Evolutionary conservation across 1,140 invertebrate genomes (phyloP).

Genomic region (Drosophila erecta): DNA sequence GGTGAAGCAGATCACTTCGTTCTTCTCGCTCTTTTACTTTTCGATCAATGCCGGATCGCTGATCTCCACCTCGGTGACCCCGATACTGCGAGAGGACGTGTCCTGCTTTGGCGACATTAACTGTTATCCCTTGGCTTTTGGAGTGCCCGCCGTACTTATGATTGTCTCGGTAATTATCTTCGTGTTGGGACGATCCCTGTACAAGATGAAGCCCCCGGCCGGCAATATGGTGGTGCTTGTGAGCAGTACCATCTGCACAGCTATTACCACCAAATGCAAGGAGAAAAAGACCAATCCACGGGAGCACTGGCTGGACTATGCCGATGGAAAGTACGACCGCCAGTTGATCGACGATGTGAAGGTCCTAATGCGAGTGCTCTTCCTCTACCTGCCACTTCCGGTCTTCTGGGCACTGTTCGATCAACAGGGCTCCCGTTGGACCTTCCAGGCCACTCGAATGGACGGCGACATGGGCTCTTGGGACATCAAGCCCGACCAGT

Average conservation of each 20-base stretch:
- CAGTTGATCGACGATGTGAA: slow-evolving; percentile 90
- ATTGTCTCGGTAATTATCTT: slow-evolving; percentile 93
- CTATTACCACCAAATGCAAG: slow-evolving; percentile 87
- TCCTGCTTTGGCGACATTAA: slow-evolving; percentile 92
- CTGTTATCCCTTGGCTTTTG: slow-evolving; percentile 97
- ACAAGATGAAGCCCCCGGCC: slow-evolving; percentile 91
- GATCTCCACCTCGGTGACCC: slow-evolving; percentile 95
- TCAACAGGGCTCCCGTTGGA: slow-evolving; percentile 97
- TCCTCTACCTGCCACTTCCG: slow-evolving; percentile 92
- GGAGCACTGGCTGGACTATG: slow-evolving; percentile 94
- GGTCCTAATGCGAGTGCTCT: slow-evolving; percentile 88
- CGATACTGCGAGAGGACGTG: slow-evolving; percentile 92
- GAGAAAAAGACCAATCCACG: slow-evolving; percentile 85
- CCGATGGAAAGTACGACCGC: slow-evolving; percentile 89
- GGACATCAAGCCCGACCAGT: slow-evolving; percentile 91
- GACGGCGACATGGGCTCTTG: slow-evolving; percentile 90
- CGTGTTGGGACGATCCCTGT: slow-evolving; percentile 90
- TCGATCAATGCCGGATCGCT: slow-evolving; percentile 96
- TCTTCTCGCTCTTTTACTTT: slow-evolving; percentile 98
- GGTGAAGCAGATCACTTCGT: slow-evolving; percentile 91
- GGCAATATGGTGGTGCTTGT: slow-evolving; percentile 94
- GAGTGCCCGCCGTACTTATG: slow-evolving; percentile 95
- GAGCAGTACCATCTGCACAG: slow-evolving; percentile 91
- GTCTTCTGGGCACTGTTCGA: slow-evolving; percentile 94
- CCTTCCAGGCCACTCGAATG: slow-evolving; percentile 96